These are phyloP conservation scores for Nematostella vectensis DNA, from an alignment of 92 coral and sea anemone genomes.

Conservation along the genomic window DNA sequence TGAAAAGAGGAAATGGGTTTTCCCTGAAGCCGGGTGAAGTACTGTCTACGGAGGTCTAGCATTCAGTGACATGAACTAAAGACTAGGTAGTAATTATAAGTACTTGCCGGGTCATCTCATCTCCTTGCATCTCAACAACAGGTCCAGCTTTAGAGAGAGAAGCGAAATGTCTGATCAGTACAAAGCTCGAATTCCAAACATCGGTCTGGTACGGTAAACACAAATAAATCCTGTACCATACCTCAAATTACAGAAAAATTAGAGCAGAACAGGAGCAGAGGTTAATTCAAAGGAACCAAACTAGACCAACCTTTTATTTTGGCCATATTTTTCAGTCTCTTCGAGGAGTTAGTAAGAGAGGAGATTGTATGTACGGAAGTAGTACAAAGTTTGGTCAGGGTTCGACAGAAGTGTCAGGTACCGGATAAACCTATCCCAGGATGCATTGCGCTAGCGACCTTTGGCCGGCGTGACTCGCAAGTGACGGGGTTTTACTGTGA, in stretches of 20 bases:
- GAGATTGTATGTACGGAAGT: not conserved
- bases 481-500: too few species aligned
- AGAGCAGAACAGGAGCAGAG: too few species aligned
- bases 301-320: slow-evolving; percentile 16
- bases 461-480: slow-evolving; percentile 1
- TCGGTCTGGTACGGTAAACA: not conserved
- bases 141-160: slow-evolving; percentile 59
- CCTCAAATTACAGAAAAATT: too few species aligned
- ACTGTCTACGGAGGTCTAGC: too few species aligned
- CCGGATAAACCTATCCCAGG: not conserved
- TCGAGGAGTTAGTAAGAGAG: not conserved
- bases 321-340: slow-evolving; percentile 2
- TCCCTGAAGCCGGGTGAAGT: not conserved
- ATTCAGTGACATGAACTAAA: not conserved
- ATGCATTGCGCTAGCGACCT: slow-evolving; percentile 3
- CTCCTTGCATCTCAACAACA: slow-evolving; percentile 95
- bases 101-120: slow-evolving; percentile 91
- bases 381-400: not conserved
- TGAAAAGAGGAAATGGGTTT: too few species aligned
- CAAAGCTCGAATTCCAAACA: not conserved
- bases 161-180: not conserved
- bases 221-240: too few species aligned
- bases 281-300: too few species aligned
- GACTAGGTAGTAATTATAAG: too few species aligned
- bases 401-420: not conserved